Conservation (phyloP, 2,888 invertebrate genomes). For the Phyllotreta striolata region DNA sequence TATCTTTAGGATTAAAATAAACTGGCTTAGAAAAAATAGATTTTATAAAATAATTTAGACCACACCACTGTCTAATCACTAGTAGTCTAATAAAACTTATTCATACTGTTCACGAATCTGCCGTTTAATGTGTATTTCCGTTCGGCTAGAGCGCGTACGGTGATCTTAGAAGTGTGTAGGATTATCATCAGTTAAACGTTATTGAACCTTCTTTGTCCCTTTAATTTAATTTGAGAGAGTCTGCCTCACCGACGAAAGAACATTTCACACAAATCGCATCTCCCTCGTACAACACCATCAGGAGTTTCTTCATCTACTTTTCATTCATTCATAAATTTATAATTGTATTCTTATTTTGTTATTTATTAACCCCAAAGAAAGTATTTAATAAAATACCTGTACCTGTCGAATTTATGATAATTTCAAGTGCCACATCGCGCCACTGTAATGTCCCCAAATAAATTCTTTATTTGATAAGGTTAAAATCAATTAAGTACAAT, state of each 20-base stretch:
- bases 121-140: slow-evolving; percentile 11
- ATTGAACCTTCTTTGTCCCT: slow-evolving; percentile 30
- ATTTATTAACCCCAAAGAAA: no score
- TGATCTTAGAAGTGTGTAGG: slow-evolving; percentile 21
- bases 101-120: slow-evolving; percentile 10
- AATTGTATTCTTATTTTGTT: no score
- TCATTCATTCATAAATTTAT: no score
- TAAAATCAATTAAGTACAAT: no score
- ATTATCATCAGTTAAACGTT: slow-evolving; percentile 17
- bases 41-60: not conserved
- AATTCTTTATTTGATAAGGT: no score
- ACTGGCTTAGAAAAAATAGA: not conserved
- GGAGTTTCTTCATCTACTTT: no score
- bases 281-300: no score
- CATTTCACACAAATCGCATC: slow-evolving; percentile 9
- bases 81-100: no score
- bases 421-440: no score
- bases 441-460: no score
- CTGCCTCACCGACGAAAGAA: slow-evolving; percentile 1
- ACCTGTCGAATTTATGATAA: no score
- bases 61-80: not conserved
- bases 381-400: no score
- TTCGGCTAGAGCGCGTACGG: not conserved
- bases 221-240: slow-evolving; percentile 33
- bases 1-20: not conserved